Percentiles rank a stretch among this genome's conserved stretches.
phyloP scores from a whole-genome alignment of 2,797 vertebrate species.

The Thripadectes ignobilis region DNA sequence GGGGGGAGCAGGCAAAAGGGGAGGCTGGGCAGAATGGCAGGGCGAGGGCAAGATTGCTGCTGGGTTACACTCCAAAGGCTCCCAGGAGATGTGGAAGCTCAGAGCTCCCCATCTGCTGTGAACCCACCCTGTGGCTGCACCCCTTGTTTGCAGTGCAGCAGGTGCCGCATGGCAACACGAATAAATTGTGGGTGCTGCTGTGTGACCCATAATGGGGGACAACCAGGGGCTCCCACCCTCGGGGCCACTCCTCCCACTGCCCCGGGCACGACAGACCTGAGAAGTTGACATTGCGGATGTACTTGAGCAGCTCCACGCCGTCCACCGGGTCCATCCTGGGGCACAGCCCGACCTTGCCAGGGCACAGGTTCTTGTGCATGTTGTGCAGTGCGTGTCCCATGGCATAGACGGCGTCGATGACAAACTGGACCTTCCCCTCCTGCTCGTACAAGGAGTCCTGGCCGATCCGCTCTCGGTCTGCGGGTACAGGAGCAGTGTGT shows the following conservation, averaged over 20 bases:
- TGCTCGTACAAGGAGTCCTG: conserved; percentile 92
- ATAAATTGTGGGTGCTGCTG: not conserved
- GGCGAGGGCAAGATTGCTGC: not conserved
- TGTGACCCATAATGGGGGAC: accelerated
- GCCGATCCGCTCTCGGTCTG: conserved; percentile 92
- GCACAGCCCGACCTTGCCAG: conserved; percentile 89
- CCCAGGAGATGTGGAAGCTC: not conserved
- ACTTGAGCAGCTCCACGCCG: conserved; percentile 89
- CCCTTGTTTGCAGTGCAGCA: accelerated
- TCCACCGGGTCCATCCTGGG: conserved; percentile 90
- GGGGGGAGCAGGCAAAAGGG: not conserved
- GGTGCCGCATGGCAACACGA: accelerated
- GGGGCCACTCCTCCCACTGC: accelerated
- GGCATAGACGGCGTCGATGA: conserved; percentile 91
- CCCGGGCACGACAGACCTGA: conserved; percentile 79
- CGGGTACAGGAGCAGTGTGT: not conserved
- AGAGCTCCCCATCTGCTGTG: not conserved
- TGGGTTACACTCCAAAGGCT: accelerated
- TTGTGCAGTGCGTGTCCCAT: conserved; percentile 94
- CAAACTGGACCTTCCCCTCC: conserved; percentile 95
- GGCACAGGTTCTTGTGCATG: conserved; percentile 92
- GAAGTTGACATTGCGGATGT: conserved; percentile 93
- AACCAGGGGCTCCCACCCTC: not conserved
- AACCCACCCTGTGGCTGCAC: not conserved
- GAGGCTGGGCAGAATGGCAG: not conserved